Percentiles rank a stretch among this genome's conserved stretches.
Conservation (phyloP, 2,113 vertebrate species). For the Catharus bicknelli region DNA sequence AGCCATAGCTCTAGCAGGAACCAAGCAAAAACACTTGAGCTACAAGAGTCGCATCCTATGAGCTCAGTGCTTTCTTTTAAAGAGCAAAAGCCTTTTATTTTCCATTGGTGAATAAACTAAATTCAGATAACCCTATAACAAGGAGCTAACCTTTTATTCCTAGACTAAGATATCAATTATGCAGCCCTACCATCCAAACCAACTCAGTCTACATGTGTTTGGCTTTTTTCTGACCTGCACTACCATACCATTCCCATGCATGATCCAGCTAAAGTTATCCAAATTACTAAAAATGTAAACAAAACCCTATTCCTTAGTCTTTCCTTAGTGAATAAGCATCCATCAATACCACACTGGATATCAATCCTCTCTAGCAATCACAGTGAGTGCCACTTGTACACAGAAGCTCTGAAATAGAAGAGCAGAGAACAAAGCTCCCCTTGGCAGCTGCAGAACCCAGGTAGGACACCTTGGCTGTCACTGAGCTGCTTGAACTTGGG, state of each 20-base stretch:
- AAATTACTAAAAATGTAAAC: not conserved
- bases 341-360: not conserved
- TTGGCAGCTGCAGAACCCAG: not conserved
- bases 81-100: not conserved
- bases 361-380: not conserved
- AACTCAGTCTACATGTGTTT: rapidly evolving
- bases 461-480: not conserved
- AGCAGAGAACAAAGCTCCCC: not conserved
- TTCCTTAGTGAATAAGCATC: not conserved
- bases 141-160: not conserved
- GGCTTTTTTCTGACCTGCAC: not conserved
- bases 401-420: not conserved
- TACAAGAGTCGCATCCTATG: not conserved
- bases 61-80: not conserved
- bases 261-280: not conserved
- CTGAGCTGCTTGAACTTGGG: not conserved
- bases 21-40: not conserved
- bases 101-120: not conserved
- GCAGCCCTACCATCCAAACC: not conserved
- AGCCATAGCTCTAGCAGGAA: not conserved
- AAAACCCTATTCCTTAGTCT: not conserved
- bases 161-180: not conserved
- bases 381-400: not conserved
- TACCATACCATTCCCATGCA: not conserved
- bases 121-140: not conserved